Base-by-base conservation (phyloP, 1,140 invertebrate genomes). In the Sitobion miscanthi region DNA sequence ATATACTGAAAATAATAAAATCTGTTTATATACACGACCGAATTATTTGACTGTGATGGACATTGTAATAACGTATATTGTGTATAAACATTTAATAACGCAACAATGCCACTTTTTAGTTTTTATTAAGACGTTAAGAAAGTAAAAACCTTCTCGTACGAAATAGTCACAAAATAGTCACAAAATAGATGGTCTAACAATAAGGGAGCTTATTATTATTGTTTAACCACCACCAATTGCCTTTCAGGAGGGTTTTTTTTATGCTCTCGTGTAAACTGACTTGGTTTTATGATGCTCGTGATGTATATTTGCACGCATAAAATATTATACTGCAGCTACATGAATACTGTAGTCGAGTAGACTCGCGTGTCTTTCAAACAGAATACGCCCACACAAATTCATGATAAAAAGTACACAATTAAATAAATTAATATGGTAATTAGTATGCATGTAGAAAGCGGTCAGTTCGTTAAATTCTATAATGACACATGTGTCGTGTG, bases 181-280 rank as follows among this genome's bases (percentile, higher is more conserved):
- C 62, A 77, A 77, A 77, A 77, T 77, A 77, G 62, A 77, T 77
- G 14, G n/a, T 77, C 62, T 77, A 77, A 77, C 62, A 77, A 54
- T 52, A 52, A 52, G 9, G 57, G 62, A 77, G 62, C 62, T 77
- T 77, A 77, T n/a, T 77, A 35, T 77, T 77, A 77, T n/a, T 77
- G 62, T 77, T 77, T 77, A 77, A 77, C 62, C 62, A n/a, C 14
- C 30, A 77, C 30, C n/a, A 5, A 77, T 35, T 77, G 30, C 62
- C 62, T 20, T 77, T 77, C 2, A 14, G 23, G 14, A 4, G 23
- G n/a, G 30, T 14, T 17, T 9, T 25, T 25, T 77, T 77, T 77
- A 77, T 77, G 62, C 5, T n/a, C n/a, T n/a, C 23, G 14, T n/a
- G 30, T 69, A 69, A n/a, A n/a, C 30, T 77, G 62, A 77, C 62